Evolutionary conservation across 2,113 vertebrate genomes (phyloP).

Genomic region (Numida meleagris): DNA sequence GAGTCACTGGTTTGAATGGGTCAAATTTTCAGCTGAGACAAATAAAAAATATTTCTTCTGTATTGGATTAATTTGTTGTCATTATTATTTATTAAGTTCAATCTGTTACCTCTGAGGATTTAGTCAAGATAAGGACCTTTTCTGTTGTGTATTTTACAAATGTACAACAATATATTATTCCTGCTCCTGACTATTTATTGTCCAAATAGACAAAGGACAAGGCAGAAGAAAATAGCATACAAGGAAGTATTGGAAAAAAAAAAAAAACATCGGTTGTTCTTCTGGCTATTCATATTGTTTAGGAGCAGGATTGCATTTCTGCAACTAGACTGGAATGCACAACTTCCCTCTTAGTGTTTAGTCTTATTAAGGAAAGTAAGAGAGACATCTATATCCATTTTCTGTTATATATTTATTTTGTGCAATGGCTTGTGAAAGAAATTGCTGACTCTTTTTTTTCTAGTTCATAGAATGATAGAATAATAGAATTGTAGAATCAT

Average conservation of each 20-base stretch:
- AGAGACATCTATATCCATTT: constrained; percentile 27
- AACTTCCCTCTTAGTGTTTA: background rate
- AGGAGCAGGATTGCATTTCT: constrained; percentile 38
- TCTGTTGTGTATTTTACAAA: background rate
- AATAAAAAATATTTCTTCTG: background rate
- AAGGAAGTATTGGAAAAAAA: constrained; percentile 23
- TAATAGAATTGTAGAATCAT: too few species aligned
- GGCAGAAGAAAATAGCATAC: background rate
- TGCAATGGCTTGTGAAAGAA: constrained; percentile 30
- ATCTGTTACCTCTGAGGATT: background rate
- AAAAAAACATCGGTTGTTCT: background rate
- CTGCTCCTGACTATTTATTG: constrained; percentile 48
- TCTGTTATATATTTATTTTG: constrained; percentile 49
- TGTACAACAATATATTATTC: constrained; percentile 52
- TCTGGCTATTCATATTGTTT: constrained; percentile 34
- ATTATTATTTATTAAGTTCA: background rate
- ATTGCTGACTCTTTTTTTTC: constrained; percentile 26
- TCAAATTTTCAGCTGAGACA: background rate
- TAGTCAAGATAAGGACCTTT: background rate
- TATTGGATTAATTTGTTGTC: background rate
- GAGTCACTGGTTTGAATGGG: background rate
- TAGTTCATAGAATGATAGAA: background rate
- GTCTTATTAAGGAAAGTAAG: constrained; percentile 10
- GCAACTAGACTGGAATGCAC: background rate
- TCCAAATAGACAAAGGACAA: constrained; percentile 55